These are phyloP conservation scores for Probaryconus sp. DNA, from an alignment of 1,140 invertebrate genomes.

Conservation along the genomic window DNA sequence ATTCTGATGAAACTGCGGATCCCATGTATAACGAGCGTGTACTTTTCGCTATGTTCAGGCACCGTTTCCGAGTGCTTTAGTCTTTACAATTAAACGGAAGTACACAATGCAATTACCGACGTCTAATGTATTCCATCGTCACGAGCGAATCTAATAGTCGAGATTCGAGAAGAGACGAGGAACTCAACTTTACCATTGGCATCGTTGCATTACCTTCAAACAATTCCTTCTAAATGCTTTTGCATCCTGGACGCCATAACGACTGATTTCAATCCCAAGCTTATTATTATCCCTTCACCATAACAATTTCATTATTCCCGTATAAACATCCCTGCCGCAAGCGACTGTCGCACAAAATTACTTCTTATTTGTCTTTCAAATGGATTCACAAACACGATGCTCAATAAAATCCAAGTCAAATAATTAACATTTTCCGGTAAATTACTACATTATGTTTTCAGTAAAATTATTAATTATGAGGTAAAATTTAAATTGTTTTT, in stretches of 20 bases:
- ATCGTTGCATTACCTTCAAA: constrained; percentile 39
- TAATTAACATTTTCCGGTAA: too few relatives aligned
- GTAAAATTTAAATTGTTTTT: too few relatives aligned
- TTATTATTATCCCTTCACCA: constrained; percentile 30
- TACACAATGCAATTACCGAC: constrained; percentile 59
- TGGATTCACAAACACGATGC: too few relatives aligned
- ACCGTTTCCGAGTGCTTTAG: constrained; percentile 45
- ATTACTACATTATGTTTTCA: too few relatives aligned
- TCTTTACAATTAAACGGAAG: constrained; percentile 58
- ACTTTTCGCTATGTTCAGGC: constrained; percentile 44
- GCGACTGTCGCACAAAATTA: constrained; percentile 16
- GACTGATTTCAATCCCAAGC: constrained; percentile 38
- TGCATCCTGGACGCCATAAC: constrained; percentile 36
- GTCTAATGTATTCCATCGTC: constrained; percentile 60
- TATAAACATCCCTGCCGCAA: constrained; percentile 15
- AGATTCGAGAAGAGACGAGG: constrained; percentile 46
- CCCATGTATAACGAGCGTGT: constrained; percentile 29
- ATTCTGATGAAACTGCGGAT: constrained; percentile 42
- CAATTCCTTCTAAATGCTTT: constrained; percentile 46
- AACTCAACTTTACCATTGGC: constrained; percentile 30
- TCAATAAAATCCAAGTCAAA: too few relatives aligned
- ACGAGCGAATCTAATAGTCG: constrained; percentile 54
- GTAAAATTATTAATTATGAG: too few relatives aligned
- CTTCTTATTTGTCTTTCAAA: too few relatives aligned
- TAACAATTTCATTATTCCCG: constrained; percentile 48